Base-by-base conservation (phyloP, 2,797 vertebrate species). In the Manis pentadactyla region DNA sequence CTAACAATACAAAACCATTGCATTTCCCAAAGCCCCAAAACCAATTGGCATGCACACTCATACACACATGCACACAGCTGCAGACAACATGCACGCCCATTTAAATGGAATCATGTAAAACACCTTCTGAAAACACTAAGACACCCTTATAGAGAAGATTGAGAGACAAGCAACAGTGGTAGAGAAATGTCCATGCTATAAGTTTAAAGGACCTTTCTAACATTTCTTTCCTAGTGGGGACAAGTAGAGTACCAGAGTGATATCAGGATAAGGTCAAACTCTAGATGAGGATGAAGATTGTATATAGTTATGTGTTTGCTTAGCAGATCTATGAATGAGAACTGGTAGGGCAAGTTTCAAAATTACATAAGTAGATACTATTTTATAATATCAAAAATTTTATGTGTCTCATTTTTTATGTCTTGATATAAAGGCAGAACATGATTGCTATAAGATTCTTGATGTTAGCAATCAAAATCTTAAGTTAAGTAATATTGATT, bases 401-500 rank as follows among this genome's bases (percentile, higher is more conserved):
- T 63, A 51, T 69, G 21, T 73, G 31, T 66, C 17, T 89, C 31
- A 77, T 74, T 94, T 55, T 73, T 83, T 21, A 66, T 39, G 31
- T 68, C 21, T 89, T 85, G 61, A 23, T 74, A 64, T 89, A 63
- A 89, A 88, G 27, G 42, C 13, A 53, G 7, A 66, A 2, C 57
- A 23, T 91, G 49, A 71, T 17, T 77, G 27, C 66, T 84, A 1
- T 75, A 82, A 46, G 71, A 81, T 57, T 2, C 23, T 75, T 71
- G 21, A 79, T 74, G n/a, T 39, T 87, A 29, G 4, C 8, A 63
- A 84, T 79, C 59, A 85, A 93, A 73, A 57, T 73, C 34, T 83
- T 71, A 82, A 86, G 11, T 71, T 94, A n/a, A n/a, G n/a, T n/a
- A 81, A 59, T 91, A 31, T 75, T 87, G 31, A 64, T 81, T 19